phyloP scores from a whole-genome alignment of 2,113 vertebrate species.

The Pelodiscus sinensis region DNA sequence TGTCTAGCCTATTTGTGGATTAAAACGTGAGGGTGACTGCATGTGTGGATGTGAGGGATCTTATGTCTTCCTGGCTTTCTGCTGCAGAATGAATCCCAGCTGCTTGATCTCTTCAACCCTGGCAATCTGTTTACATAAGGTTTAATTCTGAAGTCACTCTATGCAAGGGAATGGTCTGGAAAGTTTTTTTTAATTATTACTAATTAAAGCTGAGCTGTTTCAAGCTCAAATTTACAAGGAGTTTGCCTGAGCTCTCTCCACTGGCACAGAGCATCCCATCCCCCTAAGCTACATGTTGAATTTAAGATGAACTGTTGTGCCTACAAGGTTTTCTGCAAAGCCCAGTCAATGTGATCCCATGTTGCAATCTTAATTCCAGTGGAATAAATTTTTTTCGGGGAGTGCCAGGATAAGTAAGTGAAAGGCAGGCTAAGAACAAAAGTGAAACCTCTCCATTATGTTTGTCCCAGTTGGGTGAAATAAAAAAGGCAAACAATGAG shows the following conservation, averaged over 20 bases:
- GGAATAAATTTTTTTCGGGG: not conserved
- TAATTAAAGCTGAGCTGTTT: not conserved
- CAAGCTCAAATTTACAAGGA: not conserved
- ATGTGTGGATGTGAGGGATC: not conserved
- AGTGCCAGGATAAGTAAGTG: not conserved
- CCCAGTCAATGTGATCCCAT: not conserved
- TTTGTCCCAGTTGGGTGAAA: accelerated
- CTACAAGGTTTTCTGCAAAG: not conserved
- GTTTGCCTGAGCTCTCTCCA: not conserved
- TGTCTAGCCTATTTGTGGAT: not conserved
- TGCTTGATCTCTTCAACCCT: not conserved
- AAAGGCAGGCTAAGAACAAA: accelerated
- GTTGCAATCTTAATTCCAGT: not conserved
- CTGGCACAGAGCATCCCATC: not conserved
- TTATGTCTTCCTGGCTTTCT: not conserved
- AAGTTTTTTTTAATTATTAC: not conserved
- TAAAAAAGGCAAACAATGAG: not conserved
- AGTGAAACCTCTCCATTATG: accelerated
- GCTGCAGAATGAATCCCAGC: not conserved
- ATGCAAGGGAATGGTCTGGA: not conserved
- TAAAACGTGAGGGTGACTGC: not conserved
- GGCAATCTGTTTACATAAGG: not conserved
- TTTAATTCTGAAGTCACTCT: not conserved
- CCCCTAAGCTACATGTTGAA: not conserved
- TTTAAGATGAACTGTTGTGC: not conserved